Base-by-base conservation (phyloP, 2,888 invertebrate genomes). In the Maniola hyperantus region DNA sequence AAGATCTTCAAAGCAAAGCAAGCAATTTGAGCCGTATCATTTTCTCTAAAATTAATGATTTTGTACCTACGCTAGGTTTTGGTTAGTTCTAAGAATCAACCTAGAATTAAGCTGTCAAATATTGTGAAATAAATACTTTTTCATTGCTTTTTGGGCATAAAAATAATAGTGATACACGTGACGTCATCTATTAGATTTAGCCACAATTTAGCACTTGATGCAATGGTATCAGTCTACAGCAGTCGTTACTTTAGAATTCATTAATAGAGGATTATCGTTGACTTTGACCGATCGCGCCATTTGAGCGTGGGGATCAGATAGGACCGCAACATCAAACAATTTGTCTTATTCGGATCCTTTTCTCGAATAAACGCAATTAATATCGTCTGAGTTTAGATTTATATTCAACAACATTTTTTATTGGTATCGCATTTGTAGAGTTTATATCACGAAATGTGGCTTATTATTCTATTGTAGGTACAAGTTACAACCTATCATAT, bases 221-320 rank as follows among this genome's bases (percentile, higher is more conserved):
- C 6, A 36, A 1, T 15, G 7, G 7, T 1, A 6, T 55, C 36
- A 1, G 39, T 55, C 39, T 55, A 5, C 36, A 18, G 26, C 44
- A 59, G 15, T 44, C 50, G 6, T 60, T 59, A 33, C 6, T 48
- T 48, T 34, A 48, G 36, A 50, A 50, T 36, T 60, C 89, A 89
- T 89, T 90, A 87, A 82, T 81, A 73, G 74, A 74, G 88, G 89
- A 89, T 89, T 88, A 89, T 78, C 82, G 79, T 77, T 84, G 88
- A 89, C 89, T 87, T 88, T 91, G 89, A 89, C 80, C 79, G 87
- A 89, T 90, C 77, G 80, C 79, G 76, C 79, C 81, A 83, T 86
- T 86, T 77, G 73, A 76, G 77, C 73, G 72, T 73, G 79, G 78
- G 80, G 77, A 84, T 84, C 82, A 78, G 83, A 83, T 81, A 80